These are phyloP conservation scores for Panthera leo DNA, from an alignment of 2,113 vertebrate genomes.

Conservation along the genomic window DNA sequence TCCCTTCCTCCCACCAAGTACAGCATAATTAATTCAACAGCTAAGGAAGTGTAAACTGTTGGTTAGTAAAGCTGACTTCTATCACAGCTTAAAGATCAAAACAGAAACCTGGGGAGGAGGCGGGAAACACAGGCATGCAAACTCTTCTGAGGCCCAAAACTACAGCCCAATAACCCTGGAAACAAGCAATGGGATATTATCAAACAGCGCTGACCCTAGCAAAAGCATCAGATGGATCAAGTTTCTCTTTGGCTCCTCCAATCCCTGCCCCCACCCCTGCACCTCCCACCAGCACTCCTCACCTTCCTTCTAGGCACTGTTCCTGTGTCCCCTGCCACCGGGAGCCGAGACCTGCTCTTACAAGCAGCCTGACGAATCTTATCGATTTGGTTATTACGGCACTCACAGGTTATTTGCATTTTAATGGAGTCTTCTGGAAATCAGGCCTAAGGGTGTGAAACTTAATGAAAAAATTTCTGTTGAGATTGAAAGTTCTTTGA, in stretches of 20 bases:
- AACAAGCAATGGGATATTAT: neutral
- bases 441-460: neutral
- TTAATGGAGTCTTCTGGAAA: slow-evolving; percentile 6
- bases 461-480: neutral
- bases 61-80: neutral
- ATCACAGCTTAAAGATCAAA: slow-evolving; percentile 3
- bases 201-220: neutral
- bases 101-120: neutral
- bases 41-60: neutral
- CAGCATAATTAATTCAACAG: neutral
- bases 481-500: neutral
- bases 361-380: neutral
- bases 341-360: neutral
- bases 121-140: neutral
- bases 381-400: neutral
- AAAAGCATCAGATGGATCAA: neutral
- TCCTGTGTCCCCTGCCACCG: neutral
- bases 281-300: neutral
- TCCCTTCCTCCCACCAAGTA: neutral
- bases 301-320: neutral
- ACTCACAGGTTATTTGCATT: neutral
- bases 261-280: neutral
- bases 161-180: neutral
- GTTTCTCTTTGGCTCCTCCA: neutral
- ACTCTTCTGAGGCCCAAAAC: neutral